phyloP scores from a whole-genome alignment of 2,113 vertebrate species.

The Nestor notabilis region DNA sequence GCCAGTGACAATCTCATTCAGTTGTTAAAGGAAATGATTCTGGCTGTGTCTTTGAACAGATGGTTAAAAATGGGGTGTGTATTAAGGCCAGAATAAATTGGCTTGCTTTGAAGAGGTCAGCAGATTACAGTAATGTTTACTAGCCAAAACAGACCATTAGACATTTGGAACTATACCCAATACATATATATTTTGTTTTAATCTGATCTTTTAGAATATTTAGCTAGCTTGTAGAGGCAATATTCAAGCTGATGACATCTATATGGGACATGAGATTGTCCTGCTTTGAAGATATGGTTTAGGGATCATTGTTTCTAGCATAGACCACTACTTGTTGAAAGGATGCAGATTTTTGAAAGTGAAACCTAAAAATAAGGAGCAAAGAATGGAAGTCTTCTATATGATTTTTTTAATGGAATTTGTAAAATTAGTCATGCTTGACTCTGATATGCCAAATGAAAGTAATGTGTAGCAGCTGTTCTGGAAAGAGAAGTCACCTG shows the following conservation, averaged over 20 bases:
- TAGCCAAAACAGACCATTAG: constrained; percentile 36
- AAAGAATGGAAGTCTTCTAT: neutral
- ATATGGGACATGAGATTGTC: neutral
- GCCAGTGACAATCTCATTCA: neutral
- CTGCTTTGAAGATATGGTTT: neutral
- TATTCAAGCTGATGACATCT: neutral
- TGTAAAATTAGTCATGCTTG: neutral
- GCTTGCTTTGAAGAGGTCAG: constrained; percentile 28
- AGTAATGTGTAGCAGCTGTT: neutral
- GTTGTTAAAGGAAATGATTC: constrained; percentile 22
- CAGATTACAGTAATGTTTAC: constrained; percentile 30
- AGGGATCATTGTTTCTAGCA: neutral
- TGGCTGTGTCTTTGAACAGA: constrained; percentile 30
- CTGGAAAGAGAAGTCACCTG: neutral
- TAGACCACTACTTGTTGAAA: neutral
- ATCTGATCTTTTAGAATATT: neutral
- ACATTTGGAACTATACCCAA: neutral
- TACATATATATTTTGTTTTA: neutral
- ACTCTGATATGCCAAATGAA: neutral
- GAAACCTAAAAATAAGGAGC: neutral
- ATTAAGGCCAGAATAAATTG: constrained; percentile 30
- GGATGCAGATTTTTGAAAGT: neutral
- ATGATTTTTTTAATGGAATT: neutral
- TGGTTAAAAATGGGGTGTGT: constrained; percentile 7
- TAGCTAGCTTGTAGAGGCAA: neutral